Evolutionary conservation across 2,113 vertebrate genomes (phyloP).

Genomic region (Oxyura jamaicensis): DNA sequence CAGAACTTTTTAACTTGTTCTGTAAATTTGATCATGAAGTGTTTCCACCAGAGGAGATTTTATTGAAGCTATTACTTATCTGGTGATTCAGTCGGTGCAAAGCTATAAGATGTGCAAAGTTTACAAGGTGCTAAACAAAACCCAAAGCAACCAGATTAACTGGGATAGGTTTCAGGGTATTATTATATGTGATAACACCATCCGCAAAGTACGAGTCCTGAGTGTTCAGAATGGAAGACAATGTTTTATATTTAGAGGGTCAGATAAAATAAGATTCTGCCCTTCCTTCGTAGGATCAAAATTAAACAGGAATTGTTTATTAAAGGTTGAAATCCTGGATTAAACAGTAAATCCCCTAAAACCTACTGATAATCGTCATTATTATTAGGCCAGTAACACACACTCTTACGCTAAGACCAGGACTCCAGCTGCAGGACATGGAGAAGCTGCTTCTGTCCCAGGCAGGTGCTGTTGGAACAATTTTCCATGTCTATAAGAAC

Average conservation of each 20-base stretch:
- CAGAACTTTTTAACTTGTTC: constrained; percentile 42
- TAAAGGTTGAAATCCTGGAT: not conserved
- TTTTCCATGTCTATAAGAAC: not conserved
- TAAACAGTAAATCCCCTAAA: not conserved
- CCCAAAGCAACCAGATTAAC: not conserved
- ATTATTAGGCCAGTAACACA: not conserved
- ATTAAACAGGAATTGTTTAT: not conserved
- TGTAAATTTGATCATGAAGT: constrained; percentile 44
- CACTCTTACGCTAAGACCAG: not conserved
- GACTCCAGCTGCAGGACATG: not conserved
- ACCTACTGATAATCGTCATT: not conserved
- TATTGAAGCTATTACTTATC: constrained; percentile 50
- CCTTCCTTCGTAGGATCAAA: not conserved
- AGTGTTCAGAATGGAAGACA: not conserved
- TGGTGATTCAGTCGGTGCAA: not conserved
- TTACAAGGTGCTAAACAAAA: constrained; percentile 60
- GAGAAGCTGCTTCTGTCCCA: not conserved
- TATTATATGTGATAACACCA: not conserved
- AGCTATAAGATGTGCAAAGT: constrained; percentile 29
- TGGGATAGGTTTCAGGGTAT: not conserved
- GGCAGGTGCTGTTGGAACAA: not conserved
- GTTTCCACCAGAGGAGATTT: constrained; percentile 46
- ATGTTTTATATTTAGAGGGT: not conserved
- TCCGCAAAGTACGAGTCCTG: not conserved
- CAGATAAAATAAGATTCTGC: not conserved